Evolutionary conservation across 2,888 invertebrate species (phyloP), one percentile per base, ranked within the genome.

Genomic region (Gibbula magus): DNA sequence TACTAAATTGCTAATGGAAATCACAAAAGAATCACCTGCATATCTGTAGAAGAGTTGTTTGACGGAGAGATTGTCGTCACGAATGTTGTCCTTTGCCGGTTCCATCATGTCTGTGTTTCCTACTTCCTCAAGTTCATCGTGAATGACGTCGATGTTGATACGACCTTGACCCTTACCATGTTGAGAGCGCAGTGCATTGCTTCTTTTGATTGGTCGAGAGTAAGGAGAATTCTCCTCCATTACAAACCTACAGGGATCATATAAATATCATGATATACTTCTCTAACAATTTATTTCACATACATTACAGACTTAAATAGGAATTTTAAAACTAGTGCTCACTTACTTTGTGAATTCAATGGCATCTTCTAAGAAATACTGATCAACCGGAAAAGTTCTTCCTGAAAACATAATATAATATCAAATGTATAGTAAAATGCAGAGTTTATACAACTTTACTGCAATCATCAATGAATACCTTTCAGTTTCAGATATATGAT

Each of bases 351-450:
- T 94, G 51, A 93, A 93, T 85, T 95, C 92, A 4, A 98, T 92
- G n/a, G 96, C 95, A 90, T 98, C 97, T 92, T 98, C 97, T 77
- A 98, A 92, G 90, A 96, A 98, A 87, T 95, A 94, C 91, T 96
- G 96, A 88, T 95, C 91, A 0, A 98, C 98, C 0, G 97, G 97
- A 93, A 95, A 97, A 0, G 97, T 96, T 53, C 95, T 93, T 77
- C 91, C 91, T 92, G 79, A 18, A 86, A 84, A 45, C 45, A 45
- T 10, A 45, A 8, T 10, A 45, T 4, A 45, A 13, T 10, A 45
- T 10, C n/a, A 45, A 45, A 35, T 35, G 35, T 35, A n/a, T 35
- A 35, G 35, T 5, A 35, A 35, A 35, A 3, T 35, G 8, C 3
- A 5, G 35, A 35, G 4, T 35, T 35, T 35, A n/a, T n/a, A n/a